Evolutionary conservation across 1,140 invertebrate genomes (phyloP).

Genomic region (Pomacea maculata): DNA sequence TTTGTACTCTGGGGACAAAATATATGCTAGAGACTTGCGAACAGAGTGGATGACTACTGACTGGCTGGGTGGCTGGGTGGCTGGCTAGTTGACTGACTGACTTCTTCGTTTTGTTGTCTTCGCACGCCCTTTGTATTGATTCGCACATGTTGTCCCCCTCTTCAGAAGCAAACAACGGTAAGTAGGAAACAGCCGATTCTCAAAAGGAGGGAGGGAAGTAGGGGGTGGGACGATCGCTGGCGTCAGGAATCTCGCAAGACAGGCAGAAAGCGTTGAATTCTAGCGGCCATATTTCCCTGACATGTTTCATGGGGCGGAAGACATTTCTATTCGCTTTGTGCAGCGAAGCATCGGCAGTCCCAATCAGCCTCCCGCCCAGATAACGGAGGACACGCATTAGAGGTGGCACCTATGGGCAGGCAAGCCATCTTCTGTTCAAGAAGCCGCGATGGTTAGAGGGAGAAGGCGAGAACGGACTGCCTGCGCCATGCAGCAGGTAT

Average conservation of each 20-base stretch:
- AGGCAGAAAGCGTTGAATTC: constrained; percentile 6
- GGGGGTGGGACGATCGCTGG: background rate
- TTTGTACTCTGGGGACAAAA: too few relatives aligned
- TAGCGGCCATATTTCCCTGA: constrained; percentile 8
- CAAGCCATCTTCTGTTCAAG: too few relatives aligned
- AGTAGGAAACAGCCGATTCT: background rate
- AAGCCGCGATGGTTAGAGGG: too few relatives aligned
- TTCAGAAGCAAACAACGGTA: background rate
- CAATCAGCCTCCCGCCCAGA: constrained; percentile 2
- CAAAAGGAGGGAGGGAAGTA: background rate
- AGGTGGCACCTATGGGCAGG: constrained; percentile 15
- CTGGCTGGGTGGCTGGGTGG: too few relatives aligned
- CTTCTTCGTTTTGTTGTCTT: too few relatives aligned
- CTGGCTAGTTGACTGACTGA: too few relatives aligned
- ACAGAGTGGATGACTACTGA: too few relatives aligned
- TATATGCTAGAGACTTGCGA: too few relatives aligned
- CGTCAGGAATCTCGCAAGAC: constrained; percentile 13
- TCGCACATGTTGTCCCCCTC: background rate
- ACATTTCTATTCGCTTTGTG: constrained; percentile 17
- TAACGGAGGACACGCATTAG: constrained; percentile 5
- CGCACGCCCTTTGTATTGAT: too few relatives aligned
- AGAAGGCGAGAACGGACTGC: too few relatives aligned
- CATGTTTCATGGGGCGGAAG: constrained; percentile 12
- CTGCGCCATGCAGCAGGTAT: too few relatives aligned
- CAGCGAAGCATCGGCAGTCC: background rate